Base-by-base conservation (phyloP, 2,888 invertebrate genomes). In the Chrysotoxum bicinctum region DNA sequence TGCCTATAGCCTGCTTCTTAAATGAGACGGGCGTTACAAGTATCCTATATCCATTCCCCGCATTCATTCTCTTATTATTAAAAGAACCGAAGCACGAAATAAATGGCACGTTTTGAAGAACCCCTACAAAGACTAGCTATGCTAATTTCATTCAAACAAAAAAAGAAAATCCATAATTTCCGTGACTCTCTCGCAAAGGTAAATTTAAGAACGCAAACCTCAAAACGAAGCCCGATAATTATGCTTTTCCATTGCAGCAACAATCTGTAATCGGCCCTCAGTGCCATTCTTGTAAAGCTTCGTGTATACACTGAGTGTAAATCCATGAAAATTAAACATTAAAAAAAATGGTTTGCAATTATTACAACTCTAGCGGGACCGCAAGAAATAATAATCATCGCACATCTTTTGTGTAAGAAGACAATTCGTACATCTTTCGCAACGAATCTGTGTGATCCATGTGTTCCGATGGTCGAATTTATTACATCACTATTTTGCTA, bases 71-170 rank as follows among this genome's bases (percentile, higher is more conserved):
- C 43, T 66, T 66, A 21, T 45, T 40, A 74, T 54, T 62, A 45
- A 69, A 80, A 54, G 48, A 80, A 80, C 74, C 43, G 43, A 66
- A 66, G 66, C 73, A 79, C 45, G 72, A 66, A 72, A 78, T 40
- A 78, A 43, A 21, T 14, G 4, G 30, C 30, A 64, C 40, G 68
- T 60, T 74, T 35, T 35, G 6, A 40, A 19, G 74, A 68, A 74
- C 45, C 52, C 79, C 23, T 73, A 43, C 43, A 79, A 58, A 68
- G 43, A 30, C 58, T 72, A 40, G 6, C 7, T 35, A 73, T 68
- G 74, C 43, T 54, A 68, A 74, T 73, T 66, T 26, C 16, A 35
- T 3, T 40, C 32, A 4, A 35, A 48, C 6, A 32, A 50, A 30
- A 37, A 50, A 26, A 50, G 10, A 56, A 66, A 66, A 66, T 45